Evolutionary conservation across 2,888 invertebrate genomes (phyloP).

Genomic region (Latrodectus hesperus): DNA sequence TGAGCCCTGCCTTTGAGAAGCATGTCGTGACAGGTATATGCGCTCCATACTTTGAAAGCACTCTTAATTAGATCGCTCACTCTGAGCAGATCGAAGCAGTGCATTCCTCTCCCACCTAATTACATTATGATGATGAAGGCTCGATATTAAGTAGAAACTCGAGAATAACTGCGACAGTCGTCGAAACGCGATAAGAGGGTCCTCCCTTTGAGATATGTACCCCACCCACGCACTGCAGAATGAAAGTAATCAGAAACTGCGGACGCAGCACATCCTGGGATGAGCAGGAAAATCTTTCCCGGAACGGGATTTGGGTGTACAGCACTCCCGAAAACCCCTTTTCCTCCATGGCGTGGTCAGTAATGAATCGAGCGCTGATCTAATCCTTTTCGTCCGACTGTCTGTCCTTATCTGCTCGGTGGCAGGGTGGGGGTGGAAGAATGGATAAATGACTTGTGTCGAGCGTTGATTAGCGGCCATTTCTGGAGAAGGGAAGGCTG

Average conservation of each 20-base stretch:
- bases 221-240: neutral
- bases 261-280: conserved; percentile 2
- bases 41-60: too few relatives aligned
- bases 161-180: neutral
- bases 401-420: conserved; percentile 31
- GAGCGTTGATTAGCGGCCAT: conserved; percentile 64
- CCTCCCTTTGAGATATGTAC: neutral
- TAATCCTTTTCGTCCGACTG: conserved; percentile 32
- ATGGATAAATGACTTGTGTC: conserved; percentile 60
- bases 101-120: neutral
- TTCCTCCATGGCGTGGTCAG: conserved; percentile 29
- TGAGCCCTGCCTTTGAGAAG: too few relatives aligned
- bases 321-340: neutral
- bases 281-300: conserved; percentile 16
- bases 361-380: conserved; percentile 55
- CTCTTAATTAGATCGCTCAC: too few relatives aligned
- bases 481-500: conserved; percentile 36
- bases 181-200: neutral
- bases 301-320: conserved; percentile 8
- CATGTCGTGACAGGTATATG: too few relatives aligned
- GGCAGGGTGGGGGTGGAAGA: conserved; percentile 10
- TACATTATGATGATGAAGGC: neutral
- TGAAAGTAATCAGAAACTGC: conserved; percentile 48
- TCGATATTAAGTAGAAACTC: neutral
- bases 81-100: too few relatives aligned